Percentiles rank a stretch among this genome's conserved stretches.
Evolutionary conservation across 2,797 vertebrate species (phyloP).

Genomic region (Rhyacichthys aspro): DNA sequence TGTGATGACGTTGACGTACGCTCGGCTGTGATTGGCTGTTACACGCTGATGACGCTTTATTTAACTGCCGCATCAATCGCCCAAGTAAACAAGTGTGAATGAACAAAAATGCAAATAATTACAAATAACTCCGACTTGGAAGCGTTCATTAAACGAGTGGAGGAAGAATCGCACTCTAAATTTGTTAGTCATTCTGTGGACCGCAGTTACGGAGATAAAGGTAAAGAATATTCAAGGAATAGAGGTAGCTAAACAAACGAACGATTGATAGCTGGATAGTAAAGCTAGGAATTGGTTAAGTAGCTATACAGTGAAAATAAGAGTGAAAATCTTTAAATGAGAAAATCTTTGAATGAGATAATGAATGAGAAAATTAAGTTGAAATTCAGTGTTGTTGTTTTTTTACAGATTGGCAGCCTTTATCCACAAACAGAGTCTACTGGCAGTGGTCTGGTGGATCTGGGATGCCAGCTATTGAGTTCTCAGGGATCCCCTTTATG

Average conservation of each 20-base stretch:
- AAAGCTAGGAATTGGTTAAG: no score
- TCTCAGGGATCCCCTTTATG: slow-evolving; percentile 8
- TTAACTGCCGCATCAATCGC: background rate
- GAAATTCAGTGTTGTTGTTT: background rate
- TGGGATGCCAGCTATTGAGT: slow-evolving; percentile 4
- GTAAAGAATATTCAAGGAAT: background rate
- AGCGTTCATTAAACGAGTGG: background rate
- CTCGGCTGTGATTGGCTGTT: background rate
- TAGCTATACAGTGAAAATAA: no score
- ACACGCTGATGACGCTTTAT: slow-evolving; percentile 1
- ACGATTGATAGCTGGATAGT: no score
- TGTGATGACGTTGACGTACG: background rate
- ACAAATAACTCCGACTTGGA: background rate
- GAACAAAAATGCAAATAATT: slow-evolving; percentile 4
- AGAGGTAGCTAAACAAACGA: no score
- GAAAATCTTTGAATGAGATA: no score
- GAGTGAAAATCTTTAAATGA: no score
- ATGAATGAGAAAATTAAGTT: no score
- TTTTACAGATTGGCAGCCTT: slow-evolving; percentile 12
- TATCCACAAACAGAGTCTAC: slow-evolving; percentile 2
- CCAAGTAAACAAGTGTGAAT: background rate
- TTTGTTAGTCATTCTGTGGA: slow-evolving; percentile 3
- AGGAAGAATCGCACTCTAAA: slow-evolving; percentile 3
- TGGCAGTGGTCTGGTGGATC: slow-evolving; percentile 11
- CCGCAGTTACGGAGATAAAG: slow-evolving; percentile 1